Evolutionary conservation across 2,888 invertebrate genomes (phyloP).

Genomic region (Gryllus longicercus): DNA sequence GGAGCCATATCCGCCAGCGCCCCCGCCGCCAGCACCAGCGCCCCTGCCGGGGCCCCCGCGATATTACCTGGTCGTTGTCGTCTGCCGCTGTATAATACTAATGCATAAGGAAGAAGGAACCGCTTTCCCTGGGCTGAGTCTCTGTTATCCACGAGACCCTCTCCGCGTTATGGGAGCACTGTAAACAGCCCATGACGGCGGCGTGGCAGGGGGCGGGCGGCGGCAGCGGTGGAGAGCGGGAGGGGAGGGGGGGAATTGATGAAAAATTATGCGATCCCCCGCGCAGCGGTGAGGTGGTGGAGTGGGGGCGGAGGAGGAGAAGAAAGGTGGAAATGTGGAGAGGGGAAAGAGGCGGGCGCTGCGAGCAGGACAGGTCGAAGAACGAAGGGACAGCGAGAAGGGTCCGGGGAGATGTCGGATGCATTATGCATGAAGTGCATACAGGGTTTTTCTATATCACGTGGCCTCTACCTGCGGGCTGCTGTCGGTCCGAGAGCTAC

Average conservation of each 20-base stretch:
- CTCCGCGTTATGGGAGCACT: background rate
- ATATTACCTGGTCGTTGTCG: constrained; percentile 21
- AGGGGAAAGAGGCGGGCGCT: no score
- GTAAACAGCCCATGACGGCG: background rate
- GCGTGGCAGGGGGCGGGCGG: background rate
- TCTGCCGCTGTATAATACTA: constrained; percentile 25
- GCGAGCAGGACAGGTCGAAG: background rate
- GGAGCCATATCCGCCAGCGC: background rate
- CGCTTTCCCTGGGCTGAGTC: constrained; percentile 20
- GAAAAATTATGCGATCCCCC: constrained; percentile 30
- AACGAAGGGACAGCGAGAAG: constrained; percentile 20
- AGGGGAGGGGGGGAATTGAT: constrained; percentile 29
- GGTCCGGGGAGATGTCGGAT: constrained; percentile 27
- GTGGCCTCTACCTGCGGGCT: background rate
- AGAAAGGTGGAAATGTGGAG: no score
- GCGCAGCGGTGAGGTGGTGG: constrained; percentile 22
- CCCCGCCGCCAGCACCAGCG: background rate
- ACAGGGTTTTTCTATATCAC: background rate
- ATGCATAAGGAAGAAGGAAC: constrained; percentile 28
- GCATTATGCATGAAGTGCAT: constrained; percentile 29
- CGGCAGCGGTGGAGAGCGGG: background rate
- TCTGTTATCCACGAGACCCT: constrained; percentile 19
- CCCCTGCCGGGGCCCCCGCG: constrained; percentile 4
- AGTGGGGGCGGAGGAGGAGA: background rate
- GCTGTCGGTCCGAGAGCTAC: background rate